phyloP scores from a whole-genome alignment of 53 echinoderm and acorn worm genomes.

The Echinometra lucunter region DNA sequence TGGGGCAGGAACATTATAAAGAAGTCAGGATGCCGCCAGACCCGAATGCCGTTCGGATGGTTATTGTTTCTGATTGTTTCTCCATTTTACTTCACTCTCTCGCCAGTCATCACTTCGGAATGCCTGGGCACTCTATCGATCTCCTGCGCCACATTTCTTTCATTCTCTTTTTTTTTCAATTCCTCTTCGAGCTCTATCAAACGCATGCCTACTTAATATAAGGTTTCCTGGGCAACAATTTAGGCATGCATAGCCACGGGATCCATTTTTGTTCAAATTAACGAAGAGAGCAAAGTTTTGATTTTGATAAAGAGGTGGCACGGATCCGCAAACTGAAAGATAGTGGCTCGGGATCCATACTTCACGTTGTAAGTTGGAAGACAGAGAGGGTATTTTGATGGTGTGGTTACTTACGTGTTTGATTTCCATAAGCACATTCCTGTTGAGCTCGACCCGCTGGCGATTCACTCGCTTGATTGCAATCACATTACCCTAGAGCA shows the following conservation, averaged over 20 bases:
- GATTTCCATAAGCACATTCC: constrained; percentile 92
- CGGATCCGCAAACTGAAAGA: neutral
- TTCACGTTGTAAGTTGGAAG: neutral
- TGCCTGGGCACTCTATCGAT: constrained; percentile 30
- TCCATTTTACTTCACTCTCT: constrained; percentile 39
- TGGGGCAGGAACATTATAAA: constrained; percentile 43
- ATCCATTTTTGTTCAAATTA: neutral
- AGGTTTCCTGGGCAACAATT: neutral
- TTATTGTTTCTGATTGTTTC: constrained; percentile 63
- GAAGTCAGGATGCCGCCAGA: constrained; percentile 48
- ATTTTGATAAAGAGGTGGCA: neutral
- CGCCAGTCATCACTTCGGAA: constrained; percentile 19
- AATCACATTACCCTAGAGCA: constrained; percentile 90
- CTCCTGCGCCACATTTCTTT: neutral
- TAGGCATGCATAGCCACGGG: constrained; percentile 2
- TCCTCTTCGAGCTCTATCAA: neutral
- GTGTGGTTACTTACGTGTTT: constrained; percentile 83
- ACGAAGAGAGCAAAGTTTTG: neutral
- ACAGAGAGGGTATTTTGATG: neutral
- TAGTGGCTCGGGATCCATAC: neutral
- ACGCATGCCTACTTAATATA: neutral
- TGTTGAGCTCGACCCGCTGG: constrained; percentile 87
- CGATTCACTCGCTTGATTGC: constrained; percentile 97
- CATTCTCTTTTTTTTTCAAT: neutral
- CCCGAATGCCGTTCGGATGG: constrained; percentile 8